phyloP scores from a whole-genome alignment of 2,797 vertebrate genomes.

The Cirrhinus molitorella region DNA sequence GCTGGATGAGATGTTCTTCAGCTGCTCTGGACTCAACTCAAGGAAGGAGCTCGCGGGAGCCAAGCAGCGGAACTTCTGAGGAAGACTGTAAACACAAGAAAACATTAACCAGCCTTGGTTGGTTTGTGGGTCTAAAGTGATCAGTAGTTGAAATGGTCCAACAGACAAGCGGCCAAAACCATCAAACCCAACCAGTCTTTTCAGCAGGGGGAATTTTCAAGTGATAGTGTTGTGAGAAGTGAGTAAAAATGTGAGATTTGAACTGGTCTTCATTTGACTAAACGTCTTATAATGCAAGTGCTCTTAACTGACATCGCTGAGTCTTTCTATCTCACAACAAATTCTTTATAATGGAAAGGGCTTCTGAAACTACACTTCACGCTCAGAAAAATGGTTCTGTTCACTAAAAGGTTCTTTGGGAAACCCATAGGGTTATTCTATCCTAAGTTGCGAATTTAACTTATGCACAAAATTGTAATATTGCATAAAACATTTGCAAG shows the following conservation, averaged over 20 bases:
- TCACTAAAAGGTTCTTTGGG: neutral
- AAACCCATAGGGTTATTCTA: neutral
- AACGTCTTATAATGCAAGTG: neutral
- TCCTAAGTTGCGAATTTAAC: too few species aligned
- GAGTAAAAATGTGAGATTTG: neutral
- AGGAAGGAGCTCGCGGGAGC: slow-evolving; percentile 69
- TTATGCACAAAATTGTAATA: too few species aligned
- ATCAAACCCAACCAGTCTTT: neutral
- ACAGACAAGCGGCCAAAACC: neutral
- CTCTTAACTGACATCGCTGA: neutral
- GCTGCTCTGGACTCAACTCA: slow-evolving; percentile 62
- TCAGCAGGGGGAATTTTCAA: neutral
- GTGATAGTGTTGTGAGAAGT: neutral
- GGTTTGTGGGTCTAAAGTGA: neutral
- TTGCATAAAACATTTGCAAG: too few species aligned
- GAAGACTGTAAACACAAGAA: slow-evolving; percentile 69
- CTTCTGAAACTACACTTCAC: neutral
- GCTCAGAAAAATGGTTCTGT: neutral
- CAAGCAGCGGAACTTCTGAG: slow-evolving; percentile 63
- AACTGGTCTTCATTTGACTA: neutral
- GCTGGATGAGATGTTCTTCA: slow-evolving; percentile 52
- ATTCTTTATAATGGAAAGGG: neutral
- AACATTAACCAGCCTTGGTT: neutral
- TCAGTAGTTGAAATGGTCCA: neutral
- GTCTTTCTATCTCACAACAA: neutral